Evolutionary conservation across 2,797 vertebrate species (phyloP).

Genomic region (Zenarchopterus dispar): DNA sequence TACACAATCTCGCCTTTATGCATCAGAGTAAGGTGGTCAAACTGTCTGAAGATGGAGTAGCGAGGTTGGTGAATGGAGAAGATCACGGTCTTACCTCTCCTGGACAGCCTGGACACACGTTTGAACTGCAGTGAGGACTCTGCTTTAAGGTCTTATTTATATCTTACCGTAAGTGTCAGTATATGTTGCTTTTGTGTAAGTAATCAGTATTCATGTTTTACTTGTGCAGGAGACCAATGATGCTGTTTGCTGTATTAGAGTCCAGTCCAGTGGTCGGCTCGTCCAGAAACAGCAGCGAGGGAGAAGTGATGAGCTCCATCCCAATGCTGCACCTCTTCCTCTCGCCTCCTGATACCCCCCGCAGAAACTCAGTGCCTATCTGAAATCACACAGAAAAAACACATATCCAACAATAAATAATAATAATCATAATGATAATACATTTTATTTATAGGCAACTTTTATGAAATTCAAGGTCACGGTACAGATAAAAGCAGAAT

Average conservation of each 20-base stretch:
- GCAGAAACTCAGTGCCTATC: constrained; percentile 84
- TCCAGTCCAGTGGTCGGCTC: constrained; percentile 85
- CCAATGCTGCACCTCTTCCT: constrained; percentile 84
- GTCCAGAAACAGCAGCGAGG: constrained; percentile 83
- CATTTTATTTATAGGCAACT: not conserved
- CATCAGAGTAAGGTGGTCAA: constrained; percentile 83
- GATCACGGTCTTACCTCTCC: constrained; percentile 81
- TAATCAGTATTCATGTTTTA: constrained; percentile 20
- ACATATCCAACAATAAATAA: not conserved
- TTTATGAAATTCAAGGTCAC: too few relatives aligned
- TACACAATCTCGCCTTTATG: constrained; percentile 82
- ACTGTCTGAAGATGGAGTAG: constrained; percentile 83
- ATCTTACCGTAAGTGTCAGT: not conserved
- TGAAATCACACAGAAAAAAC: constrained; percentile 40
- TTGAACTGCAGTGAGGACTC: not conserved
- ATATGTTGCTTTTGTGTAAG: not conserved
- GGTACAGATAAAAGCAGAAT: too few relatives aligned
- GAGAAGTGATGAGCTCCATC: constrained; percentile 83
- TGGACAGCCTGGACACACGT: constrained; percentile 73
- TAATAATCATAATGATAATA: not conserved
- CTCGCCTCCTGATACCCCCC: constrained; percentile 84
- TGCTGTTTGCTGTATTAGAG: constrained; percentile 80
- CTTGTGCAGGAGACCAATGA: constrained; percentile 74
- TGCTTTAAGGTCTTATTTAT: constrained; percentile 11
- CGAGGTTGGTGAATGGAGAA: constrained; percentile 87